Conservation (phyloP, 2,113 vertebrate genomes). For the Larimichthys polyactis region DNA sequence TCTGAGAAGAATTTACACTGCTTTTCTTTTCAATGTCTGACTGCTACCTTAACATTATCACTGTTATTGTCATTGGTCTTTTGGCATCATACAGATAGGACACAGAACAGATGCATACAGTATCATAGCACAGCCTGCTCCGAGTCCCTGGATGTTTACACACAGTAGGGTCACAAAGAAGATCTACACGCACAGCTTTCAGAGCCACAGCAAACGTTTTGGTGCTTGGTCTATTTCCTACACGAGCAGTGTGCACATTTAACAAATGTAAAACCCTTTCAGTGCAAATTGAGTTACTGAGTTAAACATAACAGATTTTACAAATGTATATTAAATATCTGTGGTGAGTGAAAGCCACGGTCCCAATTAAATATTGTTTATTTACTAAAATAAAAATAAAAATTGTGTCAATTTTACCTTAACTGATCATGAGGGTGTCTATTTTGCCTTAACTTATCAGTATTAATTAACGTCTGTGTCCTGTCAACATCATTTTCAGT, state of each 20-base stretch:
- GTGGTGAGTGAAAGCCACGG: neutral
- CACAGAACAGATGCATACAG: neutral
- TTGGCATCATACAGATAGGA: neutral
- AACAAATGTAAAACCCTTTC: neutral
- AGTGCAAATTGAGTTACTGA: neutral
- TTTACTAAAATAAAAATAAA: neutral
- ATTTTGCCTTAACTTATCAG: too few relatives aligned
- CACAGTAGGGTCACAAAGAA: neutral
- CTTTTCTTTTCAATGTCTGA: conserved; percentile 11
- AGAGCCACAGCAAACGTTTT: neutral
- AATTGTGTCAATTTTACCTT: too few relatives aligned
- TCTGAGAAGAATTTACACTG: conserved; percentile 33
- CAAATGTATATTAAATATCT: neutral
- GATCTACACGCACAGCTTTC: neutral
- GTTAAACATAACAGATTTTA: neutral
- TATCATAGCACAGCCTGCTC: neutral
- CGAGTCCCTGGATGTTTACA: neutral
- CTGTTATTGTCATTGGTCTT: neutral
- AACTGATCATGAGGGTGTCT: too few relatives aligned
- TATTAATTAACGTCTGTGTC: too few relatives aligned
- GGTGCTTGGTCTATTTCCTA: neutral
- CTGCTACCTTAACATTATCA: neutral
- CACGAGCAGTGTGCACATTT: neutral
- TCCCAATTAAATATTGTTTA: neutral
- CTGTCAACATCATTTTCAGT: too few relatives aligned